Evolutionary conservation across 2,113 vertebrate genomes (phyloP).

Genomic region (Cynocephalus volans): DNA sequence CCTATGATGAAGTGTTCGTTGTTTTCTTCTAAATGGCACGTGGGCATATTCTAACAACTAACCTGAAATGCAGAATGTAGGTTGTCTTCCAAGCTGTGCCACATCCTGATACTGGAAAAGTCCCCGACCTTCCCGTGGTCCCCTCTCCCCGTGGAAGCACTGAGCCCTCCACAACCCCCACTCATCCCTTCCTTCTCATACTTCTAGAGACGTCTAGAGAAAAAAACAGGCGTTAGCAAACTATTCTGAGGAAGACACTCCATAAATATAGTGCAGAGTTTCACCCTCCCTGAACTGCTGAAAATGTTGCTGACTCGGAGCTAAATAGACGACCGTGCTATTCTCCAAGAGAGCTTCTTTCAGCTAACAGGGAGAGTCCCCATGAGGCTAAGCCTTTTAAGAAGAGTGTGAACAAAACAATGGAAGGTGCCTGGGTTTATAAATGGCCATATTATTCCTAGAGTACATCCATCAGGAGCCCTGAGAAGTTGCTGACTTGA

Average conservation of each 20-base stretch:
- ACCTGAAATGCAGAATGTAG: rapidly evolving
- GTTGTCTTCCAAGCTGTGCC: rapidly evolving
- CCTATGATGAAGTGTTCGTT: rapidly evolving
- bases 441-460: conserved; percentile 7
- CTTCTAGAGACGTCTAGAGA: not conserved
- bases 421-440: conserved; percentile 35
- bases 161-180: rapidly evolving
- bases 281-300: not conserved
- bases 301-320: not conserved
- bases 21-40: not conserved
- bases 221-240: not conserved
- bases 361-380: rapidly evolving
- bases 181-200: not conserved
- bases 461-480: not conserved
- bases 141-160: rapidly evolving
- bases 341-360: not conserved
- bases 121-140: rapidly evolving
- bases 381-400: not conserved
- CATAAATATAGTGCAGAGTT: rapidly evolving
- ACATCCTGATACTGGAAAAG: rapidly evolving
- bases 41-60: rapidly evolving
- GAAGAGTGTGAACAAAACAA: not conserved
- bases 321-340: not conserved
- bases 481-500: not conserved
- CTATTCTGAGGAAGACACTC: not conserved